Conservation (phyloP, 2,113 vertebrate species). For the Crypturellus undulatus region DNA sequence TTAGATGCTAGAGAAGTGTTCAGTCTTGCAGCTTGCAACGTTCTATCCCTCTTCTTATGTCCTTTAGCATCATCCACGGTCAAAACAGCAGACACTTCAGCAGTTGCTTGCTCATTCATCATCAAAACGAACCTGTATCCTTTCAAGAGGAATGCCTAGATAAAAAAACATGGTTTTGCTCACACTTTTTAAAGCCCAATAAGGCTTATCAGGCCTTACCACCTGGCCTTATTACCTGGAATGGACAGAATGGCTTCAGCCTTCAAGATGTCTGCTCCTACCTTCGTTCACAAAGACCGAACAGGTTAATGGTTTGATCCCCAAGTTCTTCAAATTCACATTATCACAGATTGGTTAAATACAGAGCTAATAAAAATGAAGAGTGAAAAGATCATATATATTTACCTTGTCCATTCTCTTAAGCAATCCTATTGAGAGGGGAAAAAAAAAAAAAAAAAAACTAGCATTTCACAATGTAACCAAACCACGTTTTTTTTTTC, state of each 20-base stretch:
- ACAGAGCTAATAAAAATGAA: not conserved
- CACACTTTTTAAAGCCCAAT: not conserved
- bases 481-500: not conserved
- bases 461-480: not conserved
- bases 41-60: conserved; percentile 61
- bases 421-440: not conserved
- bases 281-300: not conserved
- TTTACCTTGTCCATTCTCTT: not conserved
- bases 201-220: not conserved
- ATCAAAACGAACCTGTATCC: not conserved
- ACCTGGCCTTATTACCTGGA: not conserved
- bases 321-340: not conserved
- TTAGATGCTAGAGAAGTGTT: conserved; percentile 83
- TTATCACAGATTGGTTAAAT: not conserved
- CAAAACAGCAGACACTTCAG: not conserved
- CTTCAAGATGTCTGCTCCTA: not conserved
- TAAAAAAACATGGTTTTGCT: not conserved
- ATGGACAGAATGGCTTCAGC: not conserved
- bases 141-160: not conserved
- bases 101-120: conserved; percentile 41
- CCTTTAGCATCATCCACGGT: conserved; percentile 52
- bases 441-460: not conserved
- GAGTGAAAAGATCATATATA: not conserved
- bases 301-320: not conserved
- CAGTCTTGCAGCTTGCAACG: conserved; percentile 74